These are phyloP conservation scores for Rhagoletis pomonella DNA, from an alignment of 1,140 invertebrate species.

Conservation along the genomic window DNA sequence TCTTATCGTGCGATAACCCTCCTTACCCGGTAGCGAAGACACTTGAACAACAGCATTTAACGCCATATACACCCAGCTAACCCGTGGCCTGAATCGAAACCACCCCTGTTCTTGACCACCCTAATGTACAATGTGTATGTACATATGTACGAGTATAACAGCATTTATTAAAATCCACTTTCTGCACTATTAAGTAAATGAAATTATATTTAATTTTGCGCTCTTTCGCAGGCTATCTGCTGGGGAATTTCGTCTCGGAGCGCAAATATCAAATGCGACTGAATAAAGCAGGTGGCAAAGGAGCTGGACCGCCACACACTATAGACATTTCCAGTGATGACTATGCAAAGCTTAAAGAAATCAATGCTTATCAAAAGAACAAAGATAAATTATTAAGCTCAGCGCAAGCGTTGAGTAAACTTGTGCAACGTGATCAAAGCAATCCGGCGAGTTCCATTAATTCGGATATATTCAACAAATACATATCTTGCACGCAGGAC, in stretches of 20 bases:
- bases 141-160: not conserved
- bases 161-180: not conserved
- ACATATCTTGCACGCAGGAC: conserved; percentile 71
- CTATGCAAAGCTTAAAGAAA: conserved; percentile 67
- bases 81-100: no score
- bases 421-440: conserved; percentile 67
- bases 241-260: conserved; percentile 72
- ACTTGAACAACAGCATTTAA: no score
- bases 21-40: no score
- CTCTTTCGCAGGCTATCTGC: conserved; percentile 66
- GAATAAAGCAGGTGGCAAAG: conserved; percentile 59
- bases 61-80: no score
- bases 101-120: no score
- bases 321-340: conserved; percentile 64
- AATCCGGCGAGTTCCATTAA: conserved; percentile 70
- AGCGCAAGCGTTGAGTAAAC: conserved; percentile 67
- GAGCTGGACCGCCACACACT: conserved; percentile 44
- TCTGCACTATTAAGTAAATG: not conserved
- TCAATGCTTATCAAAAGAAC: conserved; percentile 67
- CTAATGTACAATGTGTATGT: no score
- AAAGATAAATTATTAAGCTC: conserved; percentile 65
- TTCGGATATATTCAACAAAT: conserved; percentile 71
- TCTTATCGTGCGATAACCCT: no score
- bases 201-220: conserved; percentile 53
- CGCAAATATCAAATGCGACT: conserved; percentile 71